A percentile compares a stretch with the other conserved stretches of the same genome.
These are phyloP conservation scores for Siniperca chuatsi DNA, from an alignment of 2,113 vertebrate species.

Conservation along the genomic window DNA sequence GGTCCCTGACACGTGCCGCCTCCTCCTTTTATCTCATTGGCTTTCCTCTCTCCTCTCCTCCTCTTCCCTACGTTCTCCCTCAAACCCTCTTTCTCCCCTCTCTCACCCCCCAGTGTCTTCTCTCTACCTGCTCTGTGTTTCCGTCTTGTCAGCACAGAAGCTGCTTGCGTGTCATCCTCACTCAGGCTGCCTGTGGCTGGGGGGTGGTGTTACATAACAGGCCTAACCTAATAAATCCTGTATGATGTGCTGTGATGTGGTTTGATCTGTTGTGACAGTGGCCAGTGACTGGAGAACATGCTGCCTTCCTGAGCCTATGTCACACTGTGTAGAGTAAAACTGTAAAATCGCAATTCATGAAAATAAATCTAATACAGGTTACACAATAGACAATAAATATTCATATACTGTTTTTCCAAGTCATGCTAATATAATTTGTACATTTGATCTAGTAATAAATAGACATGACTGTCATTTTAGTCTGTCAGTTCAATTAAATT, in stretches of 20 bases:
- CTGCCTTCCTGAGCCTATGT: background rate
- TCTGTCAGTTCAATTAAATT: background rate
- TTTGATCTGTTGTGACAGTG: conserved; percentile 42
- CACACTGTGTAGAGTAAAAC: background rate
- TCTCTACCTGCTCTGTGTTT: conserved; percentile 20
- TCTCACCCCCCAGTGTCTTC: background rate
- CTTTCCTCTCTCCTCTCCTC: background rate
- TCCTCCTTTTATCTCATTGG: conserved; percentile 23
- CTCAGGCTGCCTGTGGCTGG: background rate
- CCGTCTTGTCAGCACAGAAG: conserved; percentile 13
- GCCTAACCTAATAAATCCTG: conserved; percentile 63
- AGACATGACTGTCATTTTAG: background rate
- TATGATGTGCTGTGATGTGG: conserved; percentile 39
- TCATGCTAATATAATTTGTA: background rate
- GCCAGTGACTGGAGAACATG: conserved; percentile 5
- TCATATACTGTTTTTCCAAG: background rate
- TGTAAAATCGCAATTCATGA: background rate
- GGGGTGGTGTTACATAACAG: conserved; percentile 56
- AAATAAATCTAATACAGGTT: background rate
- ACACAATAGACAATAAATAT: background rate
- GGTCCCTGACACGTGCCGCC: background rate
- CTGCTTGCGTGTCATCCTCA: conserved; percentile 33
- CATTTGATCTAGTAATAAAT: background rate
- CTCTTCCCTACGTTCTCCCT: too few species aligned
- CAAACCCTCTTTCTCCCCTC: background rate